Conservation (phyloP, 2,888 invertebrate genomes). For the Opisthograptis luteolata region DNA sequence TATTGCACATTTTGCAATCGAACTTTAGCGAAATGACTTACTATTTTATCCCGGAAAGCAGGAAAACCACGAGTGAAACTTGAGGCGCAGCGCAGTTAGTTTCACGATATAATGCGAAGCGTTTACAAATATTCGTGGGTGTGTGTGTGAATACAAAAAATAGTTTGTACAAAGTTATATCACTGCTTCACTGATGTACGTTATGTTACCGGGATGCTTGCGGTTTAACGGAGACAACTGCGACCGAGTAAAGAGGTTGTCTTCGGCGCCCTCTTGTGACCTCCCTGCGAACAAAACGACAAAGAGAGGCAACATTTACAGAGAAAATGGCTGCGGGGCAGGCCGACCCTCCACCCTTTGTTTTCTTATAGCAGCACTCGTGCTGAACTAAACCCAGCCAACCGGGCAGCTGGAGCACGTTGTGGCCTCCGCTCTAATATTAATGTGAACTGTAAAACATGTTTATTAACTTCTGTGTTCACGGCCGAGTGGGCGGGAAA, state of each 20-base stretch:
- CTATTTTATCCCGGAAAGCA: no score
- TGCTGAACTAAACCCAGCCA: slow-evolving; percentile 54
- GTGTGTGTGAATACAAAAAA: neutral
- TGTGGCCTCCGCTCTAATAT: slow-evolving; percentile 51
- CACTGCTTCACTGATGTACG: slow-evolving; percentile 2
- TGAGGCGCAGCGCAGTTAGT: no score
- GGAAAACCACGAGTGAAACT: no score
- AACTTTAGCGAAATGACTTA: no score
- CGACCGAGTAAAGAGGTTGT: slow-evolving; percentile 56
- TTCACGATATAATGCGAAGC: no score
- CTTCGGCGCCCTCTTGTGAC: slow-evolving; percentile 66
- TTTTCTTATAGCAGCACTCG: slow-evolving; percentile 62
- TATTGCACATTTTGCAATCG: no score
- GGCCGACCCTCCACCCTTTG: slow-evolving; percentile 70
- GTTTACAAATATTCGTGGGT: neutral
- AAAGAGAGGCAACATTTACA: slow-evolving; percentile 72
- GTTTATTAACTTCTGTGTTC: slow-evolving; percentile 48
- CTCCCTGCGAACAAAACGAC: slow-evolving; percentile 67
- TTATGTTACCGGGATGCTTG: slow-evolving; percentile 50
- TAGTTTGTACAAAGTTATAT: slow-evolving; percentile 1
- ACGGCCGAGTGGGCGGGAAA: slow-evolving; percentile 20
- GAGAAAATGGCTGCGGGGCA: slow-evolving; percentile 76
- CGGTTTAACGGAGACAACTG: slow-evolving; percentile 67
- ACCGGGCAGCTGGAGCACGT: slow-evolving; percentile 49
- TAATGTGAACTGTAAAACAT: slow-evolving; percentile 55